Percentiles rank a stretch among this genome's conserved stretches.
phyloP scores from a whole-genome alignment of 2,797 vertebrate species.

The Myripristis jacobus region DNA sequence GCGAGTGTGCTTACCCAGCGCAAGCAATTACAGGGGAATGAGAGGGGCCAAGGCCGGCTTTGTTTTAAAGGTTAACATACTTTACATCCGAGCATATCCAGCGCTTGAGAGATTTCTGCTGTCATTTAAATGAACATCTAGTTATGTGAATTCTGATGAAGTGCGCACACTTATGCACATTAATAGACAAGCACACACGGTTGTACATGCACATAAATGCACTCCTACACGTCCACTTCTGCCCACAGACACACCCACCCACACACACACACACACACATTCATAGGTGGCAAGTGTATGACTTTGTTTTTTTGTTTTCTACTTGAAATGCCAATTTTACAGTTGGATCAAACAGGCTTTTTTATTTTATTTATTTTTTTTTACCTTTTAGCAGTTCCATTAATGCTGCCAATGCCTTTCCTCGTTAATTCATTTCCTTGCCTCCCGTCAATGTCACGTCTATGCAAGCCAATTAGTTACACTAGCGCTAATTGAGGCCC shows the following conservation, averaged over 20 bases:
- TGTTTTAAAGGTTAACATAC: conserved; percentile 86
- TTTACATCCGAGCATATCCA: conserved; percentile 77
- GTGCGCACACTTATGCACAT: conserved; percentile 34
- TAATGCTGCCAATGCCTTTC: conserved; percentile 60
- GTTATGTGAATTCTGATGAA: conserved; percentile 71
- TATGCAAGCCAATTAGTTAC: conserved; percentile 78
- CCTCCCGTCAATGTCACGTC: conserved; percentile 75
- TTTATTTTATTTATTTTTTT: too few relatives aligned
- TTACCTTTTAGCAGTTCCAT: conserved; percentile 39
- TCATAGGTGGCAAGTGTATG: background rate
- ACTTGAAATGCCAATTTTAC: conserved; percentile 52
- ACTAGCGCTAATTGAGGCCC: conserved; percentile 78
- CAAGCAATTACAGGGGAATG: conserved; percentile 81
- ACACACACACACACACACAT: conserved; percentile 16
- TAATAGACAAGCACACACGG: background rate
- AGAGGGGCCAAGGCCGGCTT: conserved; percentile 77
- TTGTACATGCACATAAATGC: background rate
- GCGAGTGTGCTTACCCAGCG: conserved; percentile 75
- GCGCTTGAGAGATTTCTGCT: conserved; percentile 75
- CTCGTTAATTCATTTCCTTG: conserved; percentile 71
- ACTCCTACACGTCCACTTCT: too few relatives aligned
- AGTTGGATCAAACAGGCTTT: conserved; percentile 38
- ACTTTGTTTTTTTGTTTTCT: conserved; percentile 37
- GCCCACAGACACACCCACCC: conserved; percentile 25
- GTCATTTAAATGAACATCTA: conserved; percentile 77